These are phyloP conservation scores for Diabrotica virgifera DNA, from an alignment of 1,140 invertebrate genomes.

Conservation along the genomic window DNA sequence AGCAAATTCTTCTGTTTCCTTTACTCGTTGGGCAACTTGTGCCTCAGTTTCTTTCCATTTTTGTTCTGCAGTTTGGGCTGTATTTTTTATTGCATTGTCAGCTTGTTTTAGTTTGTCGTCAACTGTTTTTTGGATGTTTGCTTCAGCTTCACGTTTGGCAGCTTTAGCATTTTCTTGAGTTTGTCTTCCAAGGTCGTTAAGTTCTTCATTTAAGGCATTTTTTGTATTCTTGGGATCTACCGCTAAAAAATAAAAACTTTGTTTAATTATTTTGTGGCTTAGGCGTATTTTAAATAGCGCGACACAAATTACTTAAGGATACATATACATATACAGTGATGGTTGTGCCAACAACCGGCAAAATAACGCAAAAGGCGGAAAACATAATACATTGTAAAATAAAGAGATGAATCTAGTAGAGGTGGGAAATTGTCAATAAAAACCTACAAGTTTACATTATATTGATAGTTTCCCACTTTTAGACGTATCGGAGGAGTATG, in stretches of 20 bases:
- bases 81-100: slow-evolving; percentile 15
- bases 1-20: slow-evolving; percentile 18
- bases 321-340: too few relatives aligned
- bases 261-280: not conserved
- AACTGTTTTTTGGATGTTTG: not conserved
- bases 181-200: slow-evolving; percentile 19
- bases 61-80: slow-evolving; percentile 10
- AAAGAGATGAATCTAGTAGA: too few relatives aligned
- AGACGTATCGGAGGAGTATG: too few relatives aligned
- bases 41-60: slow-evolving; percentile 20
- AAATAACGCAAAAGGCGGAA: too few relatives aligned
- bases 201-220: slow-evolving; percentile 24
- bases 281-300: too few relatives aligned
- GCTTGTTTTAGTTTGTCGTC: slow-evolving; percentile 16
- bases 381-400: too few relatives aligned
- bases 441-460: too few relatives aligned
- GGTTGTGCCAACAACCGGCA: too few relatives aligned
- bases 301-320: too few relatives aligned
- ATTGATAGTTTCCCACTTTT: too few relatives aligned
- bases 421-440: too few relatives aligned
- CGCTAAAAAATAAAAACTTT: slow-evolving; percentile 21
- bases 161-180: slow-evolving; percentile 6
- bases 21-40: slow-evolving; percentile 16
- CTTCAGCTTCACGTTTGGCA: slow-evolving; percentile 5
- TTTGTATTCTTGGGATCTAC: slow-evolving; percentile 23